These are phyloP conservation scores for Pectinophora gossypiella DNA, from an alignment of 1,140 invertebrate species.

Conservation along the genomic window DNA sequence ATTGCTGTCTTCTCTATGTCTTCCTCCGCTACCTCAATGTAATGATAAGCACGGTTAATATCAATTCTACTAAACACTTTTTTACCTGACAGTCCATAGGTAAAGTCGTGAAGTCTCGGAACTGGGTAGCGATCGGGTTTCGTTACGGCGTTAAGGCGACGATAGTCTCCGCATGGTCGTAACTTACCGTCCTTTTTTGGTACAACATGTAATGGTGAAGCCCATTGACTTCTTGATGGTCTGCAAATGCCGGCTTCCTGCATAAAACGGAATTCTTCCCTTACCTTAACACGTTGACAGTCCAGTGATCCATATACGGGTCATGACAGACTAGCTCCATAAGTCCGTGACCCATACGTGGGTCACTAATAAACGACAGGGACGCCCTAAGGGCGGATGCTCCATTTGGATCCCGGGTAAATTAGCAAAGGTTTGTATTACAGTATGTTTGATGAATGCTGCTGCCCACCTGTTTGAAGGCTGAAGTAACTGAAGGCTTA, in stretches of 20 bases:
- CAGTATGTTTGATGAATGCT: no score
- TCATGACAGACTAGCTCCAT: no score
- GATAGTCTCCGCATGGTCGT: constrained; percentile 55
- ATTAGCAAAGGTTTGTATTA: no score
- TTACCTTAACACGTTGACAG: no score
- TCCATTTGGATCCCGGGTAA: no score
- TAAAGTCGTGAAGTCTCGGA: constrained; percentile 27
- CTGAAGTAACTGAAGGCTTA: no score
- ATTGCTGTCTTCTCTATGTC: constrained; percentile 52
- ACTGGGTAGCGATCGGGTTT: constrained; percentile 45
- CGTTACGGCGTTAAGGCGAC: constrained; percentile 48
- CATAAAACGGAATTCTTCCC: constrained; percentile 9
- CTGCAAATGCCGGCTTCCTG: constrained; percentile 6
- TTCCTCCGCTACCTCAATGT: constrained; percentile 10
- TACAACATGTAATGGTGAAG: constrained; percentile 44
- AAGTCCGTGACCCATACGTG: no score
- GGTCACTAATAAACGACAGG: no score
- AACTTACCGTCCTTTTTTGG: constrained; percentile 46
- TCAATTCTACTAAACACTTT: constrained; percentile 4
- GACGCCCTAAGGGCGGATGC: no score
- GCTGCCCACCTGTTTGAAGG: no score
- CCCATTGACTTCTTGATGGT: constrained; percentile 28
- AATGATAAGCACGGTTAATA: constrained; percentile 22
- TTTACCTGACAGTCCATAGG: not conserved
- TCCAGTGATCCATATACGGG: no score